Evolutionary conservation across 2,113 vertebrate species (phyloP).

Genomic region (Dasyornis broadbenti): DNA sequence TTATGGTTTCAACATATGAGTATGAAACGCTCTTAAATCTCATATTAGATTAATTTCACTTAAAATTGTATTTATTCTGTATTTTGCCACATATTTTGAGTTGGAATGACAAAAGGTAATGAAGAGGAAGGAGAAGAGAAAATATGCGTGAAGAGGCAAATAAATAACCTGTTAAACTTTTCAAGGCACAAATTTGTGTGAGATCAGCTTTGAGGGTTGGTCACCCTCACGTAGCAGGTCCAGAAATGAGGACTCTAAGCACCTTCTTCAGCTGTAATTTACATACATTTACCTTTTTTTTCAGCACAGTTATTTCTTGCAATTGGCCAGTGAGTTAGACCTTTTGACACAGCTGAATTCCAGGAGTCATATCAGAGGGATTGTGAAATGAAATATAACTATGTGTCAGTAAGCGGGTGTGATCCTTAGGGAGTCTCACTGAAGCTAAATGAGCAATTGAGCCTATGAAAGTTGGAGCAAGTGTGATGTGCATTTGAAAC

Average conservation of each 20-base stretch:
- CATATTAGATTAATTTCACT: background rate
- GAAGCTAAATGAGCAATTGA: background rate
- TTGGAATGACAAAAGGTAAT: background rate
- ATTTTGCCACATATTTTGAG: accelerated
- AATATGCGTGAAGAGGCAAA: background rate
- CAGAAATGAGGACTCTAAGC: background rate
- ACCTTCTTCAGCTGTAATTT: background rate
- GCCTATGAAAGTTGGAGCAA: background rate
- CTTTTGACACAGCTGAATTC: background rate
- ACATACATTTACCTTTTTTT: background rate
- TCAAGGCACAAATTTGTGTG: background rate
- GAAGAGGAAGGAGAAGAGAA: background rate
- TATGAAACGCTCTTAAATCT: background rate
- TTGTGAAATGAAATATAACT: background rate
- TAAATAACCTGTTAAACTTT: background rate
- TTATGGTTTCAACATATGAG: background rate
- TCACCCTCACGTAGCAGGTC: background rate
- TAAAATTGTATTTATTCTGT: background rate
- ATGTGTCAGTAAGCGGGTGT: background rate
- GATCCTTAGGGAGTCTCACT: background rate
- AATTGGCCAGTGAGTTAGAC: background rate
- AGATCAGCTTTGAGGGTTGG: background rate
- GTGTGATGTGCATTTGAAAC: background rate
- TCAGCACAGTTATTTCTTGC: background rate
- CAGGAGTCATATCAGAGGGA: background rate